Evolutionary conservation across 1,140 invertebrate species (phyloP).

Genomic region (Aphis craccivora): DNA sequence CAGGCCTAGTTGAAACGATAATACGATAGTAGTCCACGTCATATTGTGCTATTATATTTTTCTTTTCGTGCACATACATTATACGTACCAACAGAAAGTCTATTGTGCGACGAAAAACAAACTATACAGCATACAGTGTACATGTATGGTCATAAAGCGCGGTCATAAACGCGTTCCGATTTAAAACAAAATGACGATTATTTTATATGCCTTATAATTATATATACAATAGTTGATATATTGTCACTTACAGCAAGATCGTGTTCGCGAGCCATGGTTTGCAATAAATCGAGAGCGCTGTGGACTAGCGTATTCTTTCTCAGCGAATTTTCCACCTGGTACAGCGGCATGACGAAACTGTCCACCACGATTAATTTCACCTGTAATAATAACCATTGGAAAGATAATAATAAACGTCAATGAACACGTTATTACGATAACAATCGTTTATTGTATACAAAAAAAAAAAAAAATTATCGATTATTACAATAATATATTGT

Average conservation of each 20-base stretch:
- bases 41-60: neutral
- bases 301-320: constrained; percentile 59
- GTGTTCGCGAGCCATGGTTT: constrained; percentile 36
- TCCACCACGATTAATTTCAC: constrained; percentile 61
- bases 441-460: neutral
- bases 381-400: constrained; percentile 44
- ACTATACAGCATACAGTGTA: neutral
- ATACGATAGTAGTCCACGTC: neutral
- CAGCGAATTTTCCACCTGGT: constrained; percentile 59
- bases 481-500: neutral
- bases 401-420: neutral
- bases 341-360: constrained; percentile 61
- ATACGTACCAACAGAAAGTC: neutral
- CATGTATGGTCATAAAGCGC: neutral
- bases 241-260: constrained; percentile 60
- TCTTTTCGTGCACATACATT: neutral
- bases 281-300: constrained; percentile 58
- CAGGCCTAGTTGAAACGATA: neutral
- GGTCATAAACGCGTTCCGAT: neutral
- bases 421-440: neutral
- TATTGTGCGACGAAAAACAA: neutral
- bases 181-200: neutral
- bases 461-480: constrained; percentile 4
- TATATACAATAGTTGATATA: neutral
- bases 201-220: constrained; percentile 1